A percentile compares a stretch with the other conserved stretches of the same genome.
These are phyloP conservation scores for Amia ocellicauda DNA, from an alignment of 2,113 vertebrate genomes.

Conservation along the genomic window DNA sequence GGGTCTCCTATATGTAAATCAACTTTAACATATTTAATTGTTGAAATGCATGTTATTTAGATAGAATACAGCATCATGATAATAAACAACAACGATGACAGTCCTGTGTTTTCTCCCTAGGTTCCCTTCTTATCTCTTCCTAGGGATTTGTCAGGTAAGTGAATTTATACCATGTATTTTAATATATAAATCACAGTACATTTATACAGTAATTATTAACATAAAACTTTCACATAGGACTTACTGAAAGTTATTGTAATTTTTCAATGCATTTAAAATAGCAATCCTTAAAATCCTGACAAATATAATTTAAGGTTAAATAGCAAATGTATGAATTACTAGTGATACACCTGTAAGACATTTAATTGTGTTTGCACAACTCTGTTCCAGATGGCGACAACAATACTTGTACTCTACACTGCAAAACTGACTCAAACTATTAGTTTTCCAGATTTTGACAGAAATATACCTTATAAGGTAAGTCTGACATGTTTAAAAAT, in stretches of 20 bases:
- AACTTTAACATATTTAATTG: background rate
- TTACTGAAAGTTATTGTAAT: too few species aligned
- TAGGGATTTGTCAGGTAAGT: slow-evolving; percentile 65
- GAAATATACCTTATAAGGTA: slow-evolving; percentile 53
- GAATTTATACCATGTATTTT: slow-evolving; percentile 4
- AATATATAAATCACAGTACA: too few species aligned
- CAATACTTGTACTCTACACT: slow-evolving; percentile 55
- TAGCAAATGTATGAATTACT: too few species aligned
- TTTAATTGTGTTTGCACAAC: too few species aligned
- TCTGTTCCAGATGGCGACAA: slow-evolving; percentile 57
- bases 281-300: background rate
- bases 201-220: too few species aligned
- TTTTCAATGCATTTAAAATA: background rate
- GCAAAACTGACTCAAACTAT: slow-evolving; percentile 55
- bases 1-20: background rate
- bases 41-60: background rate
- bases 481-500: slow-evolving; percentile 20
- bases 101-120: slow-evolving; percentile 34
- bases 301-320: background rate
- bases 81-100: too few species aligned
- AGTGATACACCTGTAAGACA: too few species aligned
- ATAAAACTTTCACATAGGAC: too few species aligned
- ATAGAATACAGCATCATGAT: too few species aligned
- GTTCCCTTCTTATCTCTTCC: slow-evolving; percentile 62
- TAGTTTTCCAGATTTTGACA: slow-evolving; percentile 62